Base-by-base conservation (phyloP, 2,113 vertebrate genomes). In the Motacilla tschutschensis region DNA sequence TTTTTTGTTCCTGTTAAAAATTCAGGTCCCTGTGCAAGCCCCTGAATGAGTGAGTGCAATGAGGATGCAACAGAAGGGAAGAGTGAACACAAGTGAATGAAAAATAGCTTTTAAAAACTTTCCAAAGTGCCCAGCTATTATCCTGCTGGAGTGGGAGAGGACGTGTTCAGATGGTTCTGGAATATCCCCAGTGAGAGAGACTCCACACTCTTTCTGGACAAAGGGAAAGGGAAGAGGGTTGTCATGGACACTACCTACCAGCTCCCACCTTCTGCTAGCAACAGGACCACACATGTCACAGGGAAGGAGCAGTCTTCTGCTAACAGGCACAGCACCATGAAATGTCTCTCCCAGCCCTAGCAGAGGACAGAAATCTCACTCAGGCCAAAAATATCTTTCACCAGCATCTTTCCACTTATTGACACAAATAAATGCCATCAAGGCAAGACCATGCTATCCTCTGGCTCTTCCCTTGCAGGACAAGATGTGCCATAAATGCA, bases 91-190 rank as follows among this genome's bases (percentile, higher is more conserved):
- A 78, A 76, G 75, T 67, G 64, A 58, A 60, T 91, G 81, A 92
- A 84, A 92, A 91, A 91, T 91, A 33, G 11, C 31, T 81, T 90
- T 82, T 44, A 88, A 93, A 82, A 62, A 26, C 75, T 86, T 76
- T 35, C 71, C 41, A 43, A 91, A 94, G 63, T 36, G 47, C 51
- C 47, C 67, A 15, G 74, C 88, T 88, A 91, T 91, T 83, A 54
- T 95, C 71, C 2, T 5, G 40, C 78, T 41, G 10, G 66, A 85
- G 66, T 72, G 83, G 78, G 90, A 88, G 83, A 89, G 81, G 86
- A 79, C 12, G 0, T 29, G 26, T 36, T 38, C 43, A 48, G 65
- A 55, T 35, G n/a, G 26, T 28, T 64, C 43, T 50, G 65, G 26
- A 43, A 78, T 16, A 15, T 36, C 18, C 21, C 21, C 43, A 48